Percentiles rank a stretch among this genome's conserved stretches.
Conservation (phyloP, 2,888 invertebrate genomes). For the Orthosia cruda region DNA sequence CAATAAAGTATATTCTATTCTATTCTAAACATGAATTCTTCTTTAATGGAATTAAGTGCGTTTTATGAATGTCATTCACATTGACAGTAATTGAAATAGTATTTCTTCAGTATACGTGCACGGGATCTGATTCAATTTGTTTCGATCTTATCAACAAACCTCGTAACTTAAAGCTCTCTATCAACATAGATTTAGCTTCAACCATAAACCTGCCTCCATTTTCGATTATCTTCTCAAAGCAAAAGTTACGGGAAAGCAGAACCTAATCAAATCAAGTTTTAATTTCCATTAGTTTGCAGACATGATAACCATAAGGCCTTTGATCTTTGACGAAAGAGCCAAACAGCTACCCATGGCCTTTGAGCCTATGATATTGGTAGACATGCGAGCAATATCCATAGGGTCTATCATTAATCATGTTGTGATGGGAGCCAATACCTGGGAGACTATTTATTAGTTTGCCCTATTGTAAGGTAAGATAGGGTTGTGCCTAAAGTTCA, state of each 20-base stretch:
- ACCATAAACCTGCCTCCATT: constrained; percentile 13
- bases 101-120: neutral
- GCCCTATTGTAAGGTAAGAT: constrained; percentile 29
- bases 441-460: constrained; percentile 30
- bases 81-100: neutral
- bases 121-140: neutral
- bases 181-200: neutral
- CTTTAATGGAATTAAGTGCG: neutral
- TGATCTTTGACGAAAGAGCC: constrained; percentile 51
- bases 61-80: neutral
- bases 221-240: constrained; percentile 18
- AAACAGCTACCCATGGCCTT: constrained; percentile 14
- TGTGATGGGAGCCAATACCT: constrained; percentile 53
- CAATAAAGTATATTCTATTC: too few species aligned
- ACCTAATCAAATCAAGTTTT: constrained; percentile 34
- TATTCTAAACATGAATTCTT: neutral
- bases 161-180: neutral
- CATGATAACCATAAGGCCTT: constrained; percentile 40
- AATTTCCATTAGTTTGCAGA: constrained; percentile 56
- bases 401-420: constrained; percentile 62
- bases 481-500: constrained; percentile 46
- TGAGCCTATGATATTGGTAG: constrained; percentile 42
- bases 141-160: neutral
- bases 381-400: constrained; percentile 50
- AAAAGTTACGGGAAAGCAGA: constrained; percentile 46